Conservation (phyloP, 2,888 invertebrate species). For the Andrena hattorfiana region DNA sequence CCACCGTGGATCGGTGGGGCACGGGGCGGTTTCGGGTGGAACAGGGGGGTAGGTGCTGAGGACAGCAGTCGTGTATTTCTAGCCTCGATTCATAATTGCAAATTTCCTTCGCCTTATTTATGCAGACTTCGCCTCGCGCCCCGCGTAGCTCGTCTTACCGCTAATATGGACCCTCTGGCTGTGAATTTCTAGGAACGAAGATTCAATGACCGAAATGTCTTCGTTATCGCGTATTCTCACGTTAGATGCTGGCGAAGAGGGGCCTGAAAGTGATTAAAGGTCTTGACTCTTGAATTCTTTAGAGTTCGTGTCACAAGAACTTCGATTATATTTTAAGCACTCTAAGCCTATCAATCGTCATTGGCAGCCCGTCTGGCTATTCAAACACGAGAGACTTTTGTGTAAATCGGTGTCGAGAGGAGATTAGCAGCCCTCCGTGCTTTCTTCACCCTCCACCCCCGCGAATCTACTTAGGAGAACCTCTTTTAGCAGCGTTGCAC, state of each 20-base stretch:
- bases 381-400: constrained; percentile 26
- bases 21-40: constrained; percentile 23
- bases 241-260: neutral
- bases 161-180: constrained; percentile 61
- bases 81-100: constrained; percentile 85
- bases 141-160: constrained; percentile 40
- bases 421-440: constrained; percentile 74
- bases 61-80: constrained; percentile 81
- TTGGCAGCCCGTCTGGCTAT: neutral
- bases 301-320: neutral
- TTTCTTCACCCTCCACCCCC: constrained; percentile 53
- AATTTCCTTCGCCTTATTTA: constrained; percentile 85
- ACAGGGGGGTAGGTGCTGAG: constrained; percentile 50
- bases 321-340: neutral
- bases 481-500: constrained; percentile 69
- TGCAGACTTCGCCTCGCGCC: constrained; percentile 79
- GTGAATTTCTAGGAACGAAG: constrained; percentile 17
- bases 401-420: constrained; percentile 75
- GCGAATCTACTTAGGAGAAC: constrained; percentile 82
- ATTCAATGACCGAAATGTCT: neutral
- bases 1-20: constrained; percentile 1
- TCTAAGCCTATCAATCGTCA: neutral
- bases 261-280: neutral
- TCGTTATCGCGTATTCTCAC: neutral
- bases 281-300: neutral